phyloP scores from a whole-genome alignment of 2,797 vertebrate species.

The Hoplostethus atlanticus region DNA sequence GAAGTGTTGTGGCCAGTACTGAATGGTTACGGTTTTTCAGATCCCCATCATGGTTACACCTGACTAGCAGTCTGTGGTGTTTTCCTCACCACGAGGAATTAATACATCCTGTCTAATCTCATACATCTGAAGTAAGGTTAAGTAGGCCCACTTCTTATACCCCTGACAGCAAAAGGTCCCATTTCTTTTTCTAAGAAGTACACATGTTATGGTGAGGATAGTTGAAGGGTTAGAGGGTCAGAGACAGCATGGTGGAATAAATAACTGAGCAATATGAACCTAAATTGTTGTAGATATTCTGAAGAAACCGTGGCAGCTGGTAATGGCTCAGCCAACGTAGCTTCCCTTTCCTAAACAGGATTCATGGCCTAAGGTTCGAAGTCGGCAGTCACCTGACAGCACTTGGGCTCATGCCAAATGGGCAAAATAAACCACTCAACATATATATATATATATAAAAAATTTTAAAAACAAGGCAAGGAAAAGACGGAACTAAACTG shows the following conservation, averaged over 20 bases:
- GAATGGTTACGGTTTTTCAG: not conserved
- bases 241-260: constrained; percentile 9
- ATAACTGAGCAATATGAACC: not conserved
- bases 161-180: not conserved
- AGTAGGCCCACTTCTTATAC: not conserved
- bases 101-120: not conserved
- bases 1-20: constrained; percentile 3
- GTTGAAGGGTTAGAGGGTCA: not conserved
- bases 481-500: constrained; percentile 18
- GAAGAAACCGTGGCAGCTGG: constrained; percentile 3
- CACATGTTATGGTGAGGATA: not conserved
- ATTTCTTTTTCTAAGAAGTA: not conserved
- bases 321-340: not conserved
- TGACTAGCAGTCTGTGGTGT: not conserved
- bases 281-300: constrained; percentile 1
- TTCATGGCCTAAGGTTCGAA: not conserved
- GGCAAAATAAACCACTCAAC: constrained; percentile 1
- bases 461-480: constrained; percentile 1
- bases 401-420: constrained; percentile 8
- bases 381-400: constrained; percentile 16
- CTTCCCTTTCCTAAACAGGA: not conserved
- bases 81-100: not conserved
- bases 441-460: constrained; percentile 29
- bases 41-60: not conserved
- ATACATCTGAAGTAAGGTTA: not conserved